These are phyloP conservation scores for Clinocottus analis DNA, from an alignment of 2,113 vertebrate genomes.

Conservation along the genomic window DNA sequence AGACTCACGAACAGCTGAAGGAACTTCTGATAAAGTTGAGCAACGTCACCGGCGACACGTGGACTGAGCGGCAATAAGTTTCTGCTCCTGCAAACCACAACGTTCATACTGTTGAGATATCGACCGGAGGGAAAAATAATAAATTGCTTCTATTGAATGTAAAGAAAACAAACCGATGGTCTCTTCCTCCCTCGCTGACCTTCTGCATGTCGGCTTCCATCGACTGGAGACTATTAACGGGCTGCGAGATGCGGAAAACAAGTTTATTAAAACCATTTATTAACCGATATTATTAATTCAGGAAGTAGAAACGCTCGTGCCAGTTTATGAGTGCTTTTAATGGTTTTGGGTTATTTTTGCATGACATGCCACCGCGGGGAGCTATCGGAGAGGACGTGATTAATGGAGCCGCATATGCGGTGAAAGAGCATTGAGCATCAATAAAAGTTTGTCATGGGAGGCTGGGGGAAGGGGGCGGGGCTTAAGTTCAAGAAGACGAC, in stretches of 20 bases:
- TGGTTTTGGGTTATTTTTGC: conserved; percentile 20
- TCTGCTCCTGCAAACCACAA: neutral
- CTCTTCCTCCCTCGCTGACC: neutral
- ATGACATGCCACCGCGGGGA: conserved; percentile 31
- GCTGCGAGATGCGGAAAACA: neutral
- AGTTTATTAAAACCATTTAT: conserved; percentile 48
- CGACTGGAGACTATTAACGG: neutral
- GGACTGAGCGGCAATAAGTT: neutral
- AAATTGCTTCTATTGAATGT: neutral
- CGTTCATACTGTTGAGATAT: neutral
- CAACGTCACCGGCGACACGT: neutral
- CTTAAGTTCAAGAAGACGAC: neutral
- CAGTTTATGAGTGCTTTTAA: conserved; percentile 29
- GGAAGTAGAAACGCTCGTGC: conserved; percentile 17
- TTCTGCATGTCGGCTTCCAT: neutral
- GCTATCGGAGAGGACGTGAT: conserved; percentile 29
- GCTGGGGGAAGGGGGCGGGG: too few species aligned
- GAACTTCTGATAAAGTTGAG: neutral
- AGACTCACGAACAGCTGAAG: neutral
- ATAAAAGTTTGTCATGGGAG: conserved; percentile 29
- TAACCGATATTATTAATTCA: conserved; percentile 31
- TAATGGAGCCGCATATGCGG: conserved; percentile 28
- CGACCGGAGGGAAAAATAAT: neutral
- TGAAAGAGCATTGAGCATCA: conserved; percentile 36
- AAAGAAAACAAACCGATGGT: neutral